Conservation (phyloP, 1,140 invertebrate species). For the Myzus persicae region DNA sequence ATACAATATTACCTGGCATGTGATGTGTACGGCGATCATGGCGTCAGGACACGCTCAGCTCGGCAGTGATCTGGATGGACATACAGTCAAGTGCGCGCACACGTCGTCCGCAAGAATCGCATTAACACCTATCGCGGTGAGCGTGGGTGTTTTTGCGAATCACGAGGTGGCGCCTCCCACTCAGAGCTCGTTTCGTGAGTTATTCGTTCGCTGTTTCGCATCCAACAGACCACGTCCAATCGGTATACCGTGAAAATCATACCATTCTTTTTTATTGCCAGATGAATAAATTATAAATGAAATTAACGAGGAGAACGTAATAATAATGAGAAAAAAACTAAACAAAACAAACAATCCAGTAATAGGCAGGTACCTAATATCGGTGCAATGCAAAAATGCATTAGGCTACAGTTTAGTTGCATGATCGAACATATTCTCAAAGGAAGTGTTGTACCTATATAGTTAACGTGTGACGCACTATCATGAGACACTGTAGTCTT, state of each 20-base stretch:
- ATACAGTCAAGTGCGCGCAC: conserved; percentile 24
- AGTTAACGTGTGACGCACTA: neutral
- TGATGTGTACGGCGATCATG: conserved; percentile 8
- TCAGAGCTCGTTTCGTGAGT: neutral
- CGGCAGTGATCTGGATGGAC: neutral
- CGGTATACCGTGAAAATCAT: conserved; percentile 42
- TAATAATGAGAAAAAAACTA: neutral
- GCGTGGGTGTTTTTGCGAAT: conserved; percentile 4
- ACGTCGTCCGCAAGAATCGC: conserved; percentile 24
- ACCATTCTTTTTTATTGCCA: neutral
- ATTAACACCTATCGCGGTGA: neutral
- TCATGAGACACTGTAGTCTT: neutral
- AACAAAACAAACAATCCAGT: neutral
- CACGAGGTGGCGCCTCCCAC: conserved; percentile 21
- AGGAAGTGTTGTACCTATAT: neutral
- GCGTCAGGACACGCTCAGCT: neutral
- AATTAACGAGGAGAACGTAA: conserved; percentile 20
- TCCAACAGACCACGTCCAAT: conserved; percentile 49
- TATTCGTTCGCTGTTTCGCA: neutral
- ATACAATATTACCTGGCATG: neutral
- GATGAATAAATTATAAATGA: conserved; percentile 1
- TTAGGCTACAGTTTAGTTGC: neutral
- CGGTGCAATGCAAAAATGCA: neutral
- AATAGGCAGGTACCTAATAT: neutral
- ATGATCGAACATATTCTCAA: neutral